These are phyloP conservation scores for Lepilemur ruficaudatus DNA, from an alignment of 2,797 vertebrate species.

Conservation along the genomic window DNA sequence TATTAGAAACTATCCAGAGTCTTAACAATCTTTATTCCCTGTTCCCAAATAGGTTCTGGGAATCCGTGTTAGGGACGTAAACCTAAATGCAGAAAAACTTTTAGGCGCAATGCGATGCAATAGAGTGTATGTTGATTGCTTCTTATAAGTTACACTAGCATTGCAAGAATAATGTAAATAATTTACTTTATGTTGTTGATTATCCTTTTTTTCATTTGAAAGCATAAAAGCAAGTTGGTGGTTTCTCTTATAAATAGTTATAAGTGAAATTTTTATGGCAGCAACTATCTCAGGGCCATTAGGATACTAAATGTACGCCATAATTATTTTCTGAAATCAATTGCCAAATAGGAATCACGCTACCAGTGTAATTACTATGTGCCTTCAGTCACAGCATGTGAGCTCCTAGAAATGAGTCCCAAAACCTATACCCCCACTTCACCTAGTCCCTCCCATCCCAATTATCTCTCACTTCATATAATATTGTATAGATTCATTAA, in stretches of 20 bases:
- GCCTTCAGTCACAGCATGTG: neutral
- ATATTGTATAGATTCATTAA: neutral
- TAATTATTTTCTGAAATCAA: neutral
- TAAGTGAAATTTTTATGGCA: neutral
- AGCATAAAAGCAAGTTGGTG: neutral
- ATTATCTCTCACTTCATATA: neutral
- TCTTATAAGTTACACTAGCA: neutral
- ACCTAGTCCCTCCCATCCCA: neutral
- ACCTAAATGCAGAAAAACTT: neutral
- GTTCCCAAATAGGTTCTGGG: neutral
- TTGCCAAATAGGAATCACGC: conserved; percentile 20
- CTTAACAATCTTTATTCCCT: neutral
- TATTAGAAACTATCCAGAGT: neutral
- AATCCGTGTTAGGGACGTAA: neutral
- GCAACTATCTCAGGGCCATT: neutral
- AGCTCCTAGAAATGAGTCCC: neutral
- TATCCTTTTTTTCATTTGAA: neutral
- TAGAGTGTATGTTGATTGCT: neutral
- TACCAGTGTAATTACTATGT: neutral
- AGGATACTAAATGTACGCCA: neutral
- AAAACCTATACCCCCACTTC: neutral
- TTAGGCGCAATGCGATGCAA: neutral
- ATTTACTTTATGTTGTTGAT: neutral
- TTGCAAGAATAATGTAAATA: neutral
- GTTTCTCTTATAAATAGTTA: neutral